Evolutionary conservation across 1,140 invertebrate genomes (phyloP).

Genomic region (Gryon sp.): DNA sequence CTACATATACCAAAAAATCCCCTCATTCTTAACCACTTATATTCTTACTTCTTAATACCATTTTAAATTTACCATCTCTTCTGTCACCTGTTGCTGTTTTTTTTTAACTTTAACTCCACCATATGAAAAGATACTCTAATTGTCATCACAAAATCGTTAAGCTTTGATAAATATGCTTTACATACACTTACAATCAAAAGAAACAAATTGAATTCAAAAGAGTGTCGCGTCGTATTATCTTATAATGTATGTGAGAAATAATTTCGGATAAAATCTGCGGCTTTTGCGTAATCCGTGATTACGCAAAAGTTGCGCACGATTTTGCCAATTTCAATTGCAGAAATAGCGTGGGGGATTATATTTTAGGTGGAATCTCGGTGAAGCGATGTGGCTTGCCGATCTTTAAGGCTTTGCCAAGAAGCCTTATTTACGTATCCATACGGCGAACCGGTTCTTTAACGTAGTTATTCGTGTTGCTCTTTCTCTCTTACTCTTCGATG

Average conservation of each 20-base stretch:
- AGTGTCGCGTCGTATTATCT: not conserved
- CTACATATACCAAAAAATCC: too few species aligned
- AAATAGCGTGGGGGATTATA: slow-evolving; percentile 15
- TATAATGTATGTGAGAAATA: slow-evolving; percentile 34
- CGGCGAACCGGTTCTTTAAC: slow-evolving; percentile 34
- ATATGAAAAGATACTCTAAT: too few species aligned
- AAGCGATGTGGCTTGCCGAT: slow-evolving; percentile 1
- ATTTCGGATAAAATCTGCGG: slow-evolving; percentile 24
- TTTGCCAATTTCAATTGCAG: not conserved
- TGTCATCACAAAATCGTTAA: too few species aligned
- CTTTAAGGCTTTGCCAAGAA: slow-evolving; percentile 24
- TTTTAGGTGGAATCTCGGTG: slow-evolving; percentile 19
- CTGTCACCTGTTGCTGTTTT: too few species aligned
- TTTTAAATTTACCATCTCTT: too few species aligned
- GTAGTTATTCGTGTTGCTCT: slow-evolving; percentile 28
- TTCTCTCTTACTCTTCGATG: not conserved
- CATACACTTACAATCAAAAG: too few species aligned
- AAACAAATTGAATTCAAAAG: not conserved
- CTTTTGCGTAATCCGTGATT: slow-evolving; percentile 2
- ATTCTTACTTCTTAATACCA: too few species aligned
- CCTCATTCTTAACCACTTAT: too few species aligned
- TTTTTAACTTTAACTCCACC: too few species aligned
- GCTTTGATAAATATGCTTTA: too few species aligned
- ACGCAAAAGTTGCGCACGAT: not conserved
- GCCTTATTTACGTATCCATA: slow-evolving; percentile 52